Evolutionary conservation across 2,113 vertebrate genomes (phyloP), one percentile per base, ranked within the genome.

Genomic region (Ophthalmolycus amberensis): DNA sequence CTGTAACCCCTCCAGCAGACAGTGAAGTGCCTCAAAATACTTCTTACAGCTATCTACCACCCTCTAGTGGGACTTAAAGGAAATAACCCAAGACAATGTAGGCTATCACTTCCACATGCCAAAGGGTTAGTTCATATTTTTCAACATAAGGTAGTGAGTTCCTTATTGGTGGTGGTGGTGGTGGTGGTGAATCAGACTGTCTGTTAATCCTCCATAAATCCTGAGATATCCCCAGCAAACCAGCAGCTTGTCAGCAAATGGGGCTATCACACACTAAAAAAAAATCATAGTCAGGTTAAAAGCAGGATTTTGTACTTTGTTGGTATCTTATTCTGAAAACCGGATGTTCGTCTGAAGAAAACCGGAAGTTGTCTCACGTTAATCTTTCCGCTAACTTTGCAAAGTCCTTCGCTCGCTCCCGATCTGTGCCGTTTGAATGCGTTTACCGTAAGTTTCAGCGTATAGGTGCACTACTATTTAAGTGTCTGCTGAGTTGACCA

Each of bases 11-110:
- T 65, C 34, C 20, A 56, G 15, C 25, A 66, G 32, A 37, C 48
- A 10, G n/a, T 54, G 7, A 29, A 67, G 54, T 32, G 20, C 37
- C 70, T 84, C 46, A 25, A 46, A 67, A 54, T 15, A 65, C 34
- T 44, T 85, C 67, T 44, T n/a, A 48, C 48, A 83, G 77, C 66
- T 77, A 25, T 86, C 70, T 83, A 29, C 0, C 84, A 11, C 88
- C 89, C 85, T 85, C 92, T 88, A 71, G 79, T 88, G 92, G 77
- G 16, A 15, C 40, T 20, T 25, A 0, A 63, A 70, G 12, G 60
- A 54, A 84, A 62, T 67, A 42, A 32, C 59, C 68, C 29, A 8
- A 69, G 40, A 74, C 58, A 50, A 22, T 38, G 9, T 6, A 29
- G 29, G 29, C 29, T 5, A 3, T 9, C 8, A 27, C 12, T 37